Evolutionary conservation across 2,888 invertebrate genomes (phyloP).

Genomic region (Hydroisotoma schaefferi): DNA sequence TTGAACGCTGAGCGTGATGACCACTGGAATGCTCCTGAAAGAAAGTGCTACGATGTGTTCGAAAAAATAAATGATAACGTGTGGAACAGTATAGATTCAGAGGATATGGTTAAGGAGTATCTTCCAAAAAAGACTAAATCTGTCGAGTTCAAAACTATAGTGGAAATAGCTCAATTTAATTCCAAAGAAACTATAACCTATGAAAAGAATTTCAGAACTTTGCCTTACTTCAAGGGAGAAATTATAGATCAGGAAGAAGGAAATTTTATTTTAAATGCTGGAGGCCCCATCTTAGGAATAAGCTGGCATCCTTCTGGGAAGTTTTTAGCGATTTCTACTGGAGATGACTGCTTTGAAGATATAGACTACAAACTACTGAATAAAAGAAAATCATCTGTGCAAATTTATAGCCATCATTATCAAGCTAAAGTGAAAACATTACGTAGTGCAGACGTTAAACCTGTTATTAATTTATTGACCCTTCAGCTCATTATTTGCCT

Average conservation of each 20-base stretch:
- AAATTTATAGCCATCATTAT: conserved; percentile 32
- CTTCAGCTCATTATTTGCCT: conserved; percentile 32
- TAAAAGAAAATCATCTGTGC: conserved; percentile 20
- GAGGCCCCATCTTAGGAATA: conserved; percentile 39
- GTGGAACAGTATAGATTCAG: neutral
- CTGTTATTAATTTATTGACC: conserved; percentile 5
- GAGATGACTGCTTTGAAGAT: conserved; percentile 21
- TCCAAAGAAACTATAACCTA: neutral
- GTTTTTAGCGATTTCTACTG: conserved; percentile 37
- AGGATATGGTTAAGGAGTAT: neutral
- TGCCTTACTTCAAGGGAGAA: conserved; percentile 43
- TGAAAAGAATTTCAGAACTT: conserved; percentile 21
- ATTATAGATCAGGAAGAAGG: conserved; percentile 11
- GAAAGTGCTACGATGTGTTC: neutral
- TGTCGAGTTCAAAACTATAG: conserved; percentile 19
- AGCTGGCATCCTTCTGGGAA: conserved; percentile 45
- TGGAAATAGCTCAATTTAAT: conserved; percentile 6
- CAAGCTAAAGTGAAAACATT: neutral
- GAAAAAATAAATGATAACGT: neutral
- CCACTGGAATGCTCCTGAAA: neutral
- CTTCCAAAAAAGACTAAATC: conserved; percentile 21
- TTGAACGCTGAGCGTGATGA: neutral
- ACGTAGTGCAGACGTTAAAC: neutral
- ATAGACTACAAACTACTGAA: conserved; percentile 13
- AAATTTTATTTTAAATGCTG: conserved; percentile 24